A percentile compares a stretch with the other conserved stretches of the same genome.
Evolutionary conservation across 1,140 invertebrate species (phyloP).

Genomic region (Drosophila setifemur): DNA sequence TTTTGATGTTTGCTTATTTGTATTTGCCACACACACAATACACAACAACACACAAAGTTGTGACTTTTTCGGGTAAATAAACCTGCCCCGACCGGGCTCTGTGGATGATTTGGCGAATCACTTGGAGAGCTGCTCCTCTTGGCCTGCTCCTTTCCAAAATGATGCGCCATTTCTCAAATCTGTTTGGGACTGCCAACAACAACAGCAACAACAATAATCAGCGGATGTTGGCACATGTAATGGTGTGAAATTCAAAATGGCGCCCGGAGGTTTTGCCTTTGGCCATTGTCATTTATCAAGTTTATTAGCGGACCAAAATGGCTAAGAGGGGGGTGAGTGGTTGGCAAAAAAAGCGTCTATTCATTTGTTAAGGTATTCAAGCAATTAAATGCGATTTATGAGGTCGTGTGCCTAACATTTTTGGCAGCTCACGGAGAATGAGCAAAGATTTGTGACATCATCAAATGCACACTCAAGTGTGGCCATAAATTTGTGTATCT

Average conservation of each 20-base stretch:
- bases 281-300: constrained; percentile 72
- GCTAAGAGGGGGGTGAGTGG: not conserved
- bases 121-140: constrained; percentile 61
- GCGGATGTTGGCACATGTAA: constrained; percentile 60
- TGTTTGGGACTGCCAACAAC: constrained; percentile 19
- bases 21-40: constrained; percentile 57
- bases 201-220: not conserved
- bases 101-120: constrained; percentile 60
- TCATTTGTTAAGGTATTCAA: constrained; percentile 52
- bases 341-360: constrained; percentile 21
- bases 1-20: constrained; percentile 65
- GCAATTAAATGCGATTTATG: constrained; percentile 55
- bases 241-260: constrained; percentile 78
- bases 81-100: constrained; percentile 15
- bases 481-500: constrained; percentile 38
- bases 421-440: not conserved
- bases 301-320: constrained; percentile 65
- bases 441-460: constrained; percentile 43
- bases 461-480: constrained; percentile 46
- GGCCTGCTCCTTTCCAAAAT: constrained; percentile 53
- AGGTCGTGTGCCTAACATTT: constrained; percentile 10
- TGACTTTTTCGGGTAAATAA: constrained; percentile 69
- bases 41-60: constrained; percentile 56
- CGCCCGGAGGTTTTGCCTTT: constrained; percentile 28
- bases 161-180: constrained; percentile 76